Evolutionary conservation across 1,140 invertebrate species (phyloP), one percentile per base, ranked within the genome.

Genomic region (Pseudomyrmex pallidus): DNA sequence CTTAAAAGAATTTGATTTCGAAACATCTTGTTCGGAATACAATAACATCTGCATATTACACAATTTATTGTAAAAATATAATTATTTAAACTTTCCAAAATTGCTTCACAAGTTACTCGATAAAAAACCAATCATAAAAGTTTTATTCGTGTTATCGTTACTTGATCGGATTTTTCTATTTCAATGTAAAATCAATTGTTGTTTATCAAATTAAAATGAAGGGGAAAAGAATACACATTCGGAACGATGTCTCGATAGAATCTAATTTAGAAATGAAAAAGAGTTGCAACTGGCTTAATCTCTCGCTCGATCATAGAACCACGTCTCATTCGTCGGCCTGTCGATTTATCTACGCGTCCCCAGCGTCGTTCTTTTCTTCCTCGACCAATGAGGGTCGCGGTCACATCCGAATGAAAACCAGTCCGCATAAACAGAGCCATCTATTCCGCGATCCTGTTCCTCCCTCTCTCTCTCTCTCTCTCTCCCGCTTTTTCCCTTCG

Each of bases 61-160:
- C 25, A 35, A 35, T 35, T 35, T 35, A 35, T 35, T 35, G 35
- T 35, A 35, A 7, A 7, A 35, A 46, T 68, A 22, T 12, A 56
- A 13, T 77, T 35, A 12, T n/a, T 74, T 9, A 9, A 52, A 35
- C 52, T 25, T 12, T 57, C 48, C 78, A 76, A 63, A 77, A 54
- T 67, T 59, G 56, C 76, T 61, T 74, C 70, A 54, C 54, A 89
- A 85, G 35, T 35, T 35, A 35, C 72, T 89, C 70, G 52, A 68
- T 59, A 87, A 90, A 92, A 93, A 93, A 92, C 92, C 89, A 93
- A 93, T 94, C 92, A 93, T 12, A 13, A 13, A 2, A 35, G 35
- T 35, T 35, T 35, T 5, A 35, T 35, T 35, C 35, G 35, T 35
- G 5, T 54, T 54, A 15, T 15, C 5, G 54, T n/a, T 25, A 35